Conservation (phyloP, 2,888 invertebrate genomes). For the Stenodema calcarata region DNA sequence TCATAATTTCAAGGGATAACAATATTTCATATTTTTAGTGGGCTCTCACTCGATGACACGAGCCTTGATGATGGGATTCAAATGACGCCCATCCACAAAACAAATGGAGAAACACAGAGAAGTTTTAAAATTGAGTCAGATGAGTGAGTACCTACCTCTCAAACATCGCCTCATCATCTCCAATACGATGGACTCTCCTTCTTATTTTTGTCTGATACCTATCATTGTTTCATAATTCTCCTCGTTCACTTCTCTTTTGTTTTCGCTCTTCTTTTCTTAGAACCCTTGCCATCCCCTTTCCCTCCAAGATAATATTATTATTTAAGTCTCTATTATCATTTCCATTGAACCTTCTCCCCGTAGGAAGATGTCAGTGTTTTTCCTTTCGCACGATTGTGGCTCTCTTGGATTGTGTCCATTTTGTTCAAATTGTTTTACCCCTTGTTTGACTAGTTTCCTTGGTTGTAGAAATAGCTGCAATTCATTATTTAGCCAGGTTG, state of each 20-base stretch:
- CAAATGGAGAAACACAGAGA: constrained; percentile 33
- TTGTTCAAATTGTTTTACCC: neutral
- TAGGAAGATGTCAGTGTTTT: constrained; percentile 30
- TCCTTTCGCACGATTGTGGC: constrained; percentile 30
- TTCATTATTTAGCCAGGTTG: neutral
- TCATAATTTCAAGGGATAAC: constrained; percentile 13
- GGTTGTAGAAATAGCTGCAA: neutral
- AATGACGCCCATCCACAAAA: constrained; percentile 43
- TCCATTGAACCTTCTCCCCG: neutral
- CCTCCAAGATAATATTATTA: neutral
- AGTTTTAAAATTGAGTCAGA: constrained; percentile 40
- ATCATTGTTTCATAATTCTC: constrained; percentile 4
- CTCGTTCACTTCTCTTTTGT: constrained; percentile 31
- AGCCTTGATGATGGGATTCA: constrained; percentile 42
- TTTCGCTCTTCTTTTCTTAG: constrained; percentile 18
- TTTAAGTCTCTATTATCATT: constrained; percentile 4
- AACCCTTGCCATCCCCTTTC: neutral
- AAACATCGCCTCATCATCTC: constrained; percentile 27
- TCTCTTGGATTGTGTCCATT: constrained; percentile 13
- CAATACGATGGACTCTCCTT: neutral
- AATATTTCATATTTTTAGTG: constrained; percentile 43
- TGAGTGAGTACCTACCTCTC: constrained; percentile 39
- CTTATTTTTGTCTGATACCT: neutral
- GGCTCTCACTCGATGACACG: constrained; percentile 44
- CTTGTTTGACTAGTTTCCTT: neutral